A percentile compares a stretch with the other conserved stretches of the same genome.
These are phyloP conservation scores for Rhabdophis nuchalis DNA, from an alignment of 2,797 vertebrate genomes.

Conservation along the genomic window DNA sequence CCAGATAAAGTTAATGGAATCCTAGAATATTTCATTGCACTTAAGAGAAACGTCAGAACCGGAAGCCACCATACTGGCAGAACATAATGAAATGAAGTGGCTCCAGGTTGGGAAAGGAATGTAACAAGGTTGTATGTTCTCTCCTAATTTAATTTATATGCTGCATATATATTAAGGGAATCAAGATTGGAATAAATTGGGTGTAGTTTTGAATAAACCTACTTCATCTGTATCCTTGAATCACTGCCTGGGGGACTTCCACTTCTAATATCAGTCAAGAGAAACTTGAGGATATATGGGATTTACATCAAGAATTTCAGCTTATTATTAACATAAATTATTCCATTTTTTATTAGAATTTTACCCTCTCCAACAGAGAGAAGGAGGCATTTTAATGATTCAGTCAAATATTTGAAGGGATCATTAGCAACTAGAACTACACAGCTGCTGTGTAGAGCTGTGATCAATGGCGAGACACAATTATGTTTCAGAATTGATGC, in stretches of 20 bases:
- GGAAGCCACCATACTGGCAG: background rate
- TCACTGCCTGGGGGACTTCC: background rate
- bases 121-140: background rate
- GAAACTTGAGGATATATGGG: background rate
- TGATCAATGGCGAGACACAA: slow-evolving; percentile 40
- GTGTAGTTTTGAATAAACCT: no score
- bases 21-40: background rate
- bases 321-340: slow-evolving; percentile 38
- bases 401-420: slow-evolving; percentile 52
- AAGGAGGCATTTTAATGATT: slow-evolving; percentile 54
- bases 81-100: background rate
- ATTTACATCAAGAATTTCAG: slow-evolving; percentile 39
- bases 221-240: no score
- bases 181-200: background rate
- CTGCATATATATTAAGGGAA: background rate
- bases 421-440: slow-evolving; percentile 48
- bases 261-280: background rate
- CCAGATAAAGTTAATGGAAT: background rate
- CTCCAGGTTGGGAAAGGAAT: background rate
- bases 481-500: background rate
- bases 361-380: slow-evolving; percentile 3
- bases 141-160: background rate
- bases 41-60: background rate
- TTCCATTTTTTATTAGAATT: slow-evolving; percentile 50
- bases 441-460: slow-evolving; percentile 44